phyloP scores from a whole-genome alignment of 2,797 vertebrate genomes.

The Emys orbicularis region DNA sequence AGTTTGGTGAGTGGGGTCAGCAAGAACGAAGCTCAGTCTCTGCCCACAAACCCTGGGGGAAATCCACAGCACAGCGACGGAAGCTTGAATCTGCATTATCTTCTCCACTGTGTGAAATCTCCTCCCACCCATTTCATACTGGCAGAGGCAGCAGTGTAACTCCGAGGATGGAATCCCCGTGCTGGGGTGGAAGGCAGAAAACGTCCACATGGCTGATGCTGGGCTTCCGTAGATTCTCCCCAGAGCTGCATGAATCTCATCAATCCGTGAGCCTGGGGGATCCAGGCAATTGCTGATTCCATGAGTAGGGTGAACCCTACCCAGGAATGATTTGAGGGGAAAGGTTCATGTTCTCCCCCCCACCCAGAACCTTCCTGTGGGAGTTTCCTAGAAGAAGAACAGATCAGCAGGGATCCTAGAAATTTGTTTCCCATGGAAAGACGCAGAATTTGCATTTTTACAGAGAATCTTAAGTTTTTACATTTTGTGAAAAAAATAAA shows the following conservation, averaged over 20 bases:
- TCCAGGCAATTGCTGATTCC: not conserved
- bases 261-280: not conserved
- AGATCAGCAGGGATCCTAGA: not conserved
- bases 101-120: not conserved
- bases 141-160: not conserved
- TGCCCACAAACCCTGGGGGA: not conserved
- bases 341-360: not conserved
- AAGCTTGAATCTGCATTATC: not conserved
- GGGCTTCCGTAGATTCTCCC: not conserved
- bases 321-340: not conserved
- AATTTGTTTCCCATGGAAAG: no score
- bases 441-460: no score
- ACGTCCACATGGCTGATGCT: not conserved
- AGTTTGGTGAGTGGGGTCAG: not conserved
- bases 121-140: not conserved
- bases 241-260: not conserved
- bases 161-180: not conserved
- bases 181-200: not conserved
- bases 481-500: no score
- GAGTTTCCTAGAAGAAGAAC: not conserved
- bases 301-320: not conserved
- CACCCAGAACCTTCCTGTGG: not conserved
- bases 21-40: not conserved
- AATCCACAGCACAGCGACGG: not conserved
- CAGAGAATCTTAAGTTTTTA: no score